Base-by-base conservation (phyloP, 2,888 invertebrate species). In the Hirtodrosophila cameraria region DNA sequence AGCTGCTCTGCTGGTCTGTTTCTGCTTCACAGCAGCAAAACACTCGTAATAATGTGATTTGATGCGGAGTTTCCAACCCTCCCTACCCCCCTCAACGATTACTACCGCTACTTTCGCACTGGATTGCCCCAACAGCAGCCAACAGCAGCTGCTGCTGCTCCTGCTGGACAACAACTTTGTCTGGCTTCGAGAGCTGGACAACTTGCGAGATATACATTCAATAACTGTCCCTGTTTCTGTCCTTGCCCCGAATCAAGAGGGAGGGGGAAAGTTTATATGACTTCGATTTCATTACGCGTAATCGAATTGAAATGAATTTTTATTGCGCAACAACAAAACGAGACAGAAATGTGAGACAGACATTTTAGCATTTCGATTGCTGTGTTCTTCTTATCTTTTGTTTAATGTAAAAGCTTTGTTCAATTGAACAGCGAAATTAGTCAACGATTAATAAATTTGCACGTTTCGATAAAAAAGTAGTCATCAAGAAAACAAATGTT, bases 361-460 rank as follows among this genome's bases (percentile, higher is more conserved):
- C 58, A 58, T 25, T 20, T 3, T 3, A 46, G 25, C 63, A 48
- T 50, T 64, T 63, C 46, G 53, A 46, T 43, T 25, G 41, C 11
- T 15, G 6, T 64, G 42, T 38, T 54, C 54, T 23, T 6, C 8
- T 76, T 75, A 78, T 72, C 74, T 69, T 78, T 76, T 75, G 75
- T 76, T 82, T 87, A 88, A 88, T 88, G 88, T 81, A 85, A 84
- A 84, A 88, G 80, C 79, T 75, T 75, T 86, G 86, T 83, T 80
- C 64, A 84, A 80, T 82, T 79, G 69, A 68, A 61, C 68, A 62
- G 67, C 70, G 61, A 80, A 84, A 82, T 78, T 82, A 77, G 76
- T 79, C 72, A 76, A 49, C 72, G 76, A 80, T 83, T 82, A 66
- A 84, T 81, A 70, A 80, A 72, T 80, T 80, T 75, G 63, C 69